A percentile compares a stretch with the other conserved stretches of the same genome.
Evolutionary conservation across 2,113 vertebrate species (phyloP).

Genomic region (Perognathus longimembris): DNA sequence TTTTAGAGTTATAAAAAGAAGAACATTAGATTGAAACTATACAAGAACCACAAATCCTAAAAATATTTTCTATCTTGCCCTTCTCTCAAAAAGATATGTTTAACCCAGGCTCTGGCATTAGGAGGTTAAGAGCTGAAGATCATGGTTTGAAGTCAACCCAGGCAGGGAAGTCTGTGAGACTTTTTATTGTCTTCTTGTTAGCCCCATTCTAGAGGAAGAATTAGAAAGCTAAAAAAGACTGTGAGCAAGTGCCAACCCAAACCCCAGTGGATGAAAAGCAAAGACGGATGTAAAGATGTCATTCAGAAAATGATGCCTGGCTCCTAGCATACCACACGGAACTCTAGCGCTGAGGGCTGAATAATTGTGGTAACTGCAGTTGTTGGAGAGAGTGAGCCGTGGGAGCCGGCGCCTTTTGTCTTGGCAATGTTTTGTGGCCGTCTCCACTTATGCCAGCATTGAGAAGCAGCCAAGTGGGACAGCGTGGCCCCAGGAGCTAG

Average conservation of each 20-base stretch:
- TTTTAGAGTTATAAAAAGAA: conserved; percentile 27
- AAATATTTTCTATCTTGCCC: not conserved
- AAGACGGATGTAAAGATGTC: conserved; percentile 35
- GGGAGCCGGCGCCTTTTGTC: conserved; percentile 61
- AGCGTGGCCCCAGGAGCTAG: conserved; percentile 32
- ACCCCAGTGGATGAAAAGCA: not conserved
- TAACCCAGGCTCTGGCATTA: no score
- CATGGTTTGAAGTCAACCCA: no score
- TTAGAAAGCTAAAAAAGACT: not conserved
- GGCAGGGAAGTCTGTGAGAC: no score
- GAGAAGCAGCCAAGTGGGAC: conserved; percentile 63
- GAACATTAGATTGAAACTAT: not conserved
- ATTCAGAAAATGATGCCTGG: conserved; percentile 9
- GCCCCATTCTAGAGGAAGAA: not conserved
- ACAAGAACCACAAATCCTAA: not conserved
- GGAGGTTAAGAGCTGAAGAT: no score
- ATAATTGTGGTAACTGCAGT: conserved; percentile 49
- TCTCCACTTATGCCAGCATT: not conserved
- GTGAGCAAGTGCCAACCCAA: not conserved
- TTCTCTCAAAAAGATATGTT: not conserved
- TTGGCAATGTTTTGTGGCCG: not conserved
- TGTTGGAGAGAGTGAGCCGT: conserved; percentile 4
- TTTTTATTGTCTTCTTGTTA: no score
- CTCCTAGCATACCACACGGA: conserved; percentile 66
- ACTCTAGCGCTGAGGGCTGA: conserved; percentile 76